Conservation (phyloP, 2,888 invertebrate species). For the Encarsia formosa region DNA sequence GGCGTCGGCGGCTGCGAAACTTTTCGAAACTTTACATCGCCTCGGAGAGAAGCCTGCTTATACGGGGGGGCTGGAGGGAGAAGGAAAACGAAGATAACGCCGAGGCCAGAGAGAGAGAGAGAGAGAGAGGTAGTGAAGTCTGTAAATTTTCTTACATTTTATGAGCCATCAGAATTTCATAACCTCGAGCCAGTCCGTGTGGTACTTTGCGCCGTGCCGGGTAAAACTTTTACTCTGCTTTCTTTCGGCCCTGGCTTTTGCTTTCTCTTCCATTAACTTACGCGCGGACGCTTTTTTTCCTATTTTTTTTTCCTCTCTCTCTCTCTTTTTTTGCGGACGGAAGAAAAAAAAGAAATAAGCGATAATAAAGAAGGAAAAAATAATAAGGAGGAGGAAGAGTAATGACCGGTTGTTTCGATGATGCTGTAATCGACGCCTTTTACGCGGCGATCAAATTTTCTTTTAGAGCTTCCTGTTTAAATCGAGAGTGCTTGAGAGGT, state of each 20-base stretch:
- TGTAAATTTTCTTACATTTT: conserved; percentile 54
- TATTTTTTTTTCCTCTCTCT: conserved; percentile 2
- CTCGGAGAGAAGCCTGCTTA: conserved; percentile 27
- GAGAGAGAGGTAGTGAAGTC: conserved; percentile 41
- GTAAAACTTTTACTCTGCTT: conserved; percentile 48
- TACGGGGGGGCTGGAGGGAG: conserved; percentile 29
- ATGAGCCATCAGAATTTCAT: conserved; percentile 54
- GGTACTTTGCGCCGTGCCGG: conserved; percentile 53
- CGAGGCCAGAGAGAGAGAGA: conserved; percentile 24
- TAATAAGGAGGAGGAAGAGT: no score
- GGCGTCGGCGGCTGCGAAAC: conserved; percentile 32
- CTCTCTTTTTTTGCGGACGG: not conserved
- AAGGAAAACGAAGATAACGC: conserved; percentile 31
- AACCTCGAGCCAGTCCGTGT: conserved; percentile 52
- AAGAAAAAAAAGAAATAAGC: no score
- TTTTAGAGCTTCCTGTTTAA: no score
- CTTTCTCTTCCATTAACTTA: conserved; percentile 29
- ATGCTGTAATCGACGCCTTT: no score
- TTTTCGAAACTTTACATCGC: conserved; percentile 43
- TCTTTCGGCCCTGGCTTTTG: conserved; percentile 19
- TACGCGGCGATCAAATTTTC: no score
- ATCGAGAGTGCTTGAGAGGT: no score
- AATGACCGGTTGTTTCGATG: no score
- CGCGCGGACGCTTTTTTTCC: conserved; percentile 22
- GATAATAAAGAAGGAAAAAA: no score